Evolutionary conservation across 23 tunicate species (phyloP).

Genomic region (Corella eumyota): DNA sequence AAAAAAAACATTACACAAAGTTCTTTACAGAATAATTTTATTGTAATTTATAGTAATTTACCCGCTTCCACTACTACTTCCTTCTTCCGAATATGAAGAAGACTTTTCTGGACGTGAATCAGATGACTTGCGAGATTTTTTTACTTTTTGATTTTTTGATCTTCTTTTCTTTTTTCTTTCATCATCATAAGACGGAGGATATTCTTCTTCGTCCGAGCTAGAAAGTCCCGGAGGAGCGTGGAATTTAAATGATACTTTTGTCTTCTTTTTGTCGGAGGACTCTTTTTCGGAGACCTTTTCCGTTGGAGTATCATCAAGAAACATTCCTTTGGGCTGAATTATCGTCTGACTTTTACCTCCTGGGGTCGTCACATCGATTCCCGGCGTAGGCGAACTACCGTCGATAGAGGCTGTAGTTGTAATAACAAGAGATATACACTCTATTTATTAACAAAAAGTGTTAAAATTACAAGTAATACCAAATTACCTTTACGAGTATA

Average conservation of each 20-base stretch:
- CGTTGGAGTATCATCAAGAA: background rate
- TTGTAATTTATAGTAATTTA: too few species aligned
- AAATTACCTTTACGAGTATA: too few species aligned
- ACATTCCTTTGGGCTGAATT: background rate
- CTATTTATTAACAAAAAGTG: too few species aligned
- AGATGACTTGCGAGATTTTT: background rate
- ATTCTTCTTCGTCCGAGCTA: constrained; percentile 15
- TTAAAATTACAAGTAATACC: too few species aligned
- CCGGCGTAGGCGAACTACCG: constrained; percentile 7
- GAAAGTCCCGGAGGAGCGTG: constrained; percentile 40
- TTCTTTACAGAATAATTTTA: too few species aligned
- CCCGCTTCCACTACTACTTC: background rate
- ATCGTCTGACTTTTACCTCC: constrained; percentile 2
- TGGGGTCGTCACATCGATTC: constrained; percentile 6
- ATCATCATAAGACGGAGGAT: too few species aligned
- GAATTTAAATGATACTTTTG: constrained; percentile 18
- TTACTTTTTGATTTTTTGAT: background rate
- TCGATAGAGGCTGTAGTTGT: background rate
- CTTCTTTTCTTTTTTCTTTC: background rate
- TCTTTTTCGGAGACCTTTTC: too few species aligned
- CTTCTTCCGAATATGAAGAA: background rate
- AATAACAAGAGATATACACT: too few species aligned
- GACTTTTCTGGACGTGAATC: too few species aligned
- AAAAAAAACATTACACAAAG: too few species aligned
- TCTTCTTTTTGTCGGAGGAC: too few species aligned